These are phyloP conservation scores for Meloe dianella DNA, from an alignment of 2,888 invertebrate genomes.

Conservation along the genomic window DNA sequence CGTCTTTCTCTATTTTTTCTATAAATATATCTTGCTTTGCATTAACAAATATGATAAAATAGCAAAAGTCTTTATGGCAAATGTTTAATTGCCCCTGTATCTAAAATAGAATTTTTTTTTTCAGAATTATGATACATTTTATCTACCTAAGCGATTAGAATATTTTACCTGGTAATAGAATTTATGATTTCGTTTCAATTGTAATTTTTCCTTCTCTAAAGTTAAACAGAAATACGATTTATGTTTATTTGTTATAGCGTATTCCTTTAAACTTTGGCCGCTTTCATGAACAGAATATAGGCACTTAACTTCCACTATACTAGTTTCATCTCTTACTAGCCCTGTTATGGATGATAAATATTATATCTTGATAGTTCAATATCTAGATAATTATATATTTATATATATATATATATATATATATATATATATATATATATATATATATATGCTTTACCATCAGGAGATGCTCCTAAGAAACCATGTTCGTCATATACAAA, in stretches of 20 bases:
- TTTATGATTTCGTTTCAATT: slow-evolving; percentile 2
- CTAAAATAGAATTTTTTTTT: too few species aligned
- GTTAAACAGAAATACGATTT: slow-evolving; percentile 13
- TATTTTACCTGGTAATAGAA: slow-evolving; percentile 16
- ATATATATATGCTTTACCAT: slow-evolving; percentile 15
- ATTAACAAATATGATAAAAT: slow-evolving; percentile 2
- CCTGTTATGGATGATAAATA: neutral
- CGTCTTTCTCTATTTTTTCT: neutral
- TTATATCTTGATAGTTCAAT: too few species aligned
- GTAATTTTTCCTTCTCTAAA: neutral
- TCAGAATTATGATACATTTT: too few species aligned
- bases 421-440: too few species aligned
- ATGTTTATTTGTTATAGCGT: neutral
- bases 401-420: too few species aligned
- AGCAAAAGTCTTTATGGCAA: slow-evolving; percentile 8
- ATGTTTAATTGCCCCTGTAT: slow-evolving; percentile 19
- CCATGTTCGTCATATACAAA: slow-evolving; percentile 18
- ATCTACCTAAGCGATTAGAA: too few species aligned
- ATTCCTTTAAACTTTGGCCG: neutral
- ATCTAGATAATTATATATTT: too few species aligned
- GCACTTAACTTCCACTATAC: slow-evolving; percentile 18
- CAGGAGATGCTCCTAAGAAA: too few species aligned
- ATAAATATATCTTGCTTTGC: neutral
- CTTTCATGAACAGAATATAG: neutral
- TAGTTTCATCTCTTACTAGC: neutral